Base-by-base conservation (phyloP, 2,888 invertebrate species). In the Troglohyphantes excavatus region DNA sequence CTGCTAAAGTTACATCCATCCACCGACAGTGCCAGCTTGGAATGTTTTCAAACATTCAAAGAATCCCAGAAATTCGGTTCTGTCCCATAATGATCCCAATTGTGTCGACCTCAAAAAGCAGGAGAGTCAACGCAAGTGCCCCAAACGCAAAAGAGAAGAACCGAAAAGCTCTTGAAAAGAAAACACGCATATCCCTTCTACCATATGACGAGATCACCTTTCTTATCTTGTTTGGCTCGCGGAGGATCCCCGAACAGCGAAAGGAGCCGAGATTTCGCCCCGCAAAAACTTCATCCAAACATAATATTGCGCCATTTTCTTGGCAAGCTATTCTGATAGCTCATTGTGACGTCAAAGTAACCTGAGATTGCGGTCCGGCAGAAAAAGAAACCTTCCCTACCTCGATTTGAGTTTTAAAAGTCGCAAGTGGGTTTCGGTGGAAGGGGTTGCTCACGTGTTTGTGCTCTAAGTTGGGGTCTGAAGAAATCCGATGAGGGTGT, bases 221-320 rank as follows among this genome's bases (percentile, higher is more conserved):
- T 11, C 63, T 13, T 63, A 11, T 26, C 63, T 21, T 1, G 13
- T 11, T 63, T 63, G 19, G 39, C 19, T 39, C 19, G 21, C 70
- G 13, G 17, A 29, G n/a, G n/a, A n/a, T 11, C 29, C 39, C 11
- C 21, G 6, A 7, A 21, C n/a, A 3, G 67, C 19, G 63, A 6
- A 29, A 33, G 65, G 19, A 75, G 29, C 27, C 1, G 75, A 17
- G 19, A 46, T 46, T 46, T 72, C 23, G 23, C n/a, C 68, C 68
- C 68, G 33, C 17, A n/a, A 61, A 82, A 82, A 82, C 82, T 63
- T 73, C 83, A 65, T 83, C 83, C 83, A 83, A 83, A 83, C 83
- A 83, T 65, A 83, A 83, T 83, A 83, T 83, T 83, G 83, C 83
- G 83, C 59, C 83, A 83, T 83, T 83, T 83, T 83, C 83, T 83